These are phyloP conservation scores for Drosophila emarginata DNA, from an alignment of 2,888 invertebrate species.

Conservation along the genomic window DNA sequence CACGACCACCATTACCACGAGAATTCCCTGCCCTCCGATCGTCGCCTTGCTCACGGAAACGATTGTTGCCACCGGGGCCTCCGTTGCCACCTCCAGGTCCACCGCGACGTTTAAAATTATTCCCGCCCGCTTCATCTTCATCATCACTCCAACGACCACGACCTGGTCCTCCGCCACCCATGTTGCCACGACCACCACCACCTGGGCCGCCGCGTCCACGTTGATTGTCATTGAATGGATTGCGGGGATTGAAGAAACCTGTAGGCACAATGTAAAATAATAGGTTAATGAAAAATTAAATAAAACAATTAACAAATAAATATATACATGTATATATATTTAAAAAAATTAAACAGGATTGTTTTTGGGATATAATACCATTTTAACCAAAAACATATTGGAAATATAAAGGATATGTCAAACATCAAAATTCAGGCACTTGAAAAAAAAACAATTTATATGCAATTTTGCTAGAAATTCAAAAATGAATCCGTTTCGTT, in stretches of 20 bases:
- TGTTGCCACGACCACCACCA: slow-evolving; percentile 54
- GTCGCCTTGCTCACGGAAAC: slow-evolving; percentile 71
- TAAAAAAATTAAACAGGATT: too few species aligned
- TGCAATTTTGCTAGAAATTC: neutral
- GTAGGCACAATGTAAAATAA: neutral
- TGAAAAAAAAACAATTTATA: too few species aligned
- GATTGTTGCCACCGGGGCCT: slow-evolving; percentile 63
- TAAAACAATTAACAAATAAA: neutral
- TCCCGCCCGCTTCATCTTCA: slow-evolving; percentile 57
- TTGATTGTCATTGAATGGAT: slow-evolving; percentile 77
- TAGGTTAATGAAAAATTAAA: neutral
- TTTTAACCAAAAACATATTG: neutral
- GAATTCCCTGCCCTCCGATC: slow-evolving; percentile 63
- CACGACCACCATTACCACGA: slow-evolving; percentile 38
- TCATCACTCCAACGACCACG: slow-evolving; percentile 71
- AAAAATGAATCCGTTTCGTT: neutral
- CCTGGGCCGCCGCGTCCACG: slow-evolving; percentile 59
- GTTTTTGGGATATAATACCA: neutral
- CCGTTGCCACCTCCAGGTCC: slow-evolving; percentile 70
- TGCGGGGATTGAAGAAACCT: slow-evolving; percentile 80
- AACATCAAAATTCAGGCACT: too few species aligned
- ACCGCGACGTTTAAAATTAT: slow-evolving; percentile 78
- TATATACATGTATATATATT: too few species aligned
- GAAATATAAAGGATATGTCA: neutral
- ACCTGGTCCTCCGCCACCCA: slow-evolving; percentile 54